These are phyloP conservation scores for Acrocyrtus sp. DNA, from an alignment of 2,888 invertebrate genomes.

Conservation along the genomic window DNA sequence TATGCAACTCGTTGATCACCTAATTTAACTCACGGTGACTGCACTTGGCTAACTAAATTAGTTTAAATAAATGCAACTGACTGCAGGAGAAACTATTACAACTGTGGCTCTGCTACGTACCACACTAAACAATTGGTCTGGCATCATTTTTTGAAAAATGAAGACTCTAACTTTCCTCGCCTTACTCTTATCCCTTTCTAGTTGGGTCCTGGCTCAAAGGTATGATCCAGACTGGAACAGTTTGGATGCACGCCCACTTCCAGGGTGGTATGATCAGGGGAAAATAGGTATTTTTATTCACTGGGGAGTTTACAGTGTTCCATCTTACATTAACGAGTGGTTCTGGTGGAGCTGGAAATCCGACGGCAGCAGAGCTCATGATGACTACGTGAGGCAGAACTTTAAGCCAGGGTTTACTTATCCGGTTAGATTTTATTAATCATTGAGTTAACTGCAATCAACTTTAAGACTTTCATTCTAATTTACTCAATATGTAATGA, in stretches of 20 bases:
- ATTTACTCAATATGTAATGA: background rate
- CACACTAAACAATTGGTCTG: too few relatives aligned
- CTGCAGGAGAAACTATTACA: too few relatives aligned
- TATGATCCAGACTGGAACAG: slow-evolving; percentile 14
- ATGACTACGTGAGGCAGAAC: slow-evolving; percentile 80
- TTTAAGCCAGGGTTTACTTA: slow-evolving; percentile 88
- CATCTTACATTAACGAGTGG: background rate
- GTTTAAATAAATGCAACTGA: too few relatives aligned
- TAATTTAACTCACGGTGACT: too few relatives aligned
- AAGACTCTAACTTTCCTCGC: too few relatives aligned
- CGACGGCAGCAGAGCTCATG: background rate
- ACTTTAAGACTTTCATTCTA: background rate
- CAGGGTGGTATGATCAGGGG: slow-evolving; percentile 31
- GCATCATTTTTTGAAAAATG: too few relatives aligned
- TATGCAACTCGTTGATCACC: too few relatives aligned
- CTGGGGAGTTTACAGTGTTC: slow-evolving; percentile 16
- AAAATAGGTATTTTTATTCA: slow-evolving; percentile 28
- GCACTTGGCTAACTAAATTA: too few relatives aligned
- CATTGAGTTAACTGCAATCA: background rate
- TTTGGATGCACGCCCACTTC: slow-evolving; percentile 18
- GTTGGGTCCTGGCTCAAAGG: too few relatives aligned
- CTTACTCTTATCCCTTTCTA: too few relatives aligned
- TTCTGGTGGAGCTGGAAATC: slow-evolving; percentile 65
- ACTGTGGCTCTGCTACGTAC: too few relatives aligned
- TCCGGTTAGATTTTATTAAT: slow-evolving; percentile 68